Evolutionary conservation across 1,140 invertebrate species (phyloP), one percentile per base, ranked within the genome.

Genomic region (Diabrotica undecimpunctata): DNA sequence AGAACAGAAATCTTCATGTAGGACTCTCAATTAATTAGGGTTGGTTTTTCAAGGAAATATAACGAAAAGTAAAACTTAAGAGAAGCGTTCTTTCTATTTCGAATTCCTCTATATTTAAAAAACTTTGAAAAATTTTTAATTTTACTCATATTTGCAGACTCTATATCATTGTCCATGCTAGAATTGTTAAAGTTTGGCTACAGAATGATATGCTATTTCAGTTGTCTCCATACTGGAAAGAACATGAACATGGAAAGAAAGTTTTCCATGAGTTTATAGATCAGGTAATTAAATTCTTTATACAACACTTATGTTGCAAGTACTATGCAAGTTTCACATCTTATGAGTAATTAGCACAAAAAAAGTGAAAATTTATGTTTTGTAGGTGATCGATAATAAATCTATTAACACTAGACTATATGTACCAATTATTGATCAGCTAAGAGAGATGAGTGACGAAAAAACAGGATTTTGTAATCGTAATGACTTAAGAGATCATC

Each of bases 131-230:
- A 54, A 36, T 39, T 54, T 14, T 11, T 25, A 12, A 9, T 64
- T 11, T 46, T 52, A 11, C 37, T 14, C 9, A 12, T 1, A 5
- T 13, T 69, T 66, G 11, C 46, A 69, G 68, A 10, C 56, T 64
- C 57, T 69, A 69, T 41, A 59, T 52, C n/a, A 36, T 67, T 37
- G 50, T 69, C n/a, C 66, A 67, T 41, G 50, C 68, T 51, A 41
- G 66, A 55, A 67, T 69, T 36, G 35, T 67, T 6, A 69, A 69
- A 56, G 50, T 62, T 10, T 69, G 68, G 68, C 38, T 69, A 3
- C 68, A 69, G 13, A 54, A 41, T 11, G 66, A 69, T 10, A 57
- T 12, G 13, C 14, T 64, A 9, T 69, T 69, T 35, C 37, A 37
- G 56, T 25, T 60, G 7, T 55, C 56, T 2, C n/a, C 5, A 11